A percentile compares a stretch with the other conserved stretches of the same genome.
Evolutionary conservation across 2,797 vertebrate genomes (phyloP).

Genomic region (Catharus ustulatus): DNA sequence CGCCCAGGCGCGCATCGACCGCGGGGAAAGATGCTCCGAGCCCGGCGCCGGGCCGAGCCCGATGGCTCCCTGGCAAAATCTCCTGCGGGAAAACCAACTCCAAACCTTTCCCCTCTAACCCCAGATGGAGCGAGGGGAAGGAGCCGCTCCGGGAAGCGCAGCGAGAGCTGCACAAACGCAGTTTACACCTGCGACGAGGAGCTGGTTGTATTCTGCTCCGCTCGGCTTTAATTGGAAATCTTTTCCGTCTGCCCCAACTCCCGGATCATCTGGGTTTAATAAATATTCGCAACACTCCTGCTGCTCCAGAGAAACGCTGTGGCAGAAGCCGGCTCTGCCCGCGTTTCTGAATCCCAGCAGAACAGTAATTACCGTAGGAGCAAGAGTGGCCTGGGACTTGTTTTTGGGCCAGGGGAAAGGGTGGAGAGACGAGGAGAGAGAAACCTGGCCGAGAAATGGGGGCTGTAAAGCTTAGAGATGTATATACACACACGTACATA

Average conservation of each 20-base stretch:
- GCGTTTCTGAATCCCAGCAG: slow-evolving; percentile 8
- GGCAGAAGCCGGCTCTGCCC: slow-evolving; percentile 38
- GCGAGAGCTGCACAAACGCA: neutral
- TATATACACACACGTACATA: accelerated
- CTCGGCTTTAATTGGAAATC: slow-evolving; percentile 77
- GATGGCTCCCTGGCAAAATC: neutral
- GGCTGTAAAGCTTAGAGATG: neutral
- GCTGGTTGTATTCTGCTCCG: slow-evolving; percentile 57
- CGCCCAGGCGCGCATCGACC: slow-evolving; percentile 18
- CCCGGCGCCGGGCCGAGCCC: slow-evolving; percentile 13
- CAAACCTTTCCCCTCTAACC: neutral
- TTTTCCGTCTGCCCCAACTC: slow-evolving; percentile 76
- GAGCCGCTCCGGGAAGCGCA: neutral
- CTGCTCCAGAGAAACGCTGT: slow-evolving; percentile 35
- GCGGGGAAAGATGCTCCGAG: slow-evolving; percentile 23
- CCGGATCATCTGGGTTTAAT: slow-evolving; percentile 79
- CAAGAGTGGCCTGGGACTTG: slow-evolving; percentile 27
- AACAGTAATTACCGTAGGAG: slow-evolving; percentile 10
- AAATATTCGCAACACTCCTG: slow-evolving; percentile 62
- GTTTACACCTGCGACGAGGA: slow-evolving; percentile 77
- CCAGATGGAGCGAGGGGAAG: neutral
- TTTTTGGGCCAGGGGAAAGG: neutral
- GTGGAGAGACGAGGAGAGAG: neutral
- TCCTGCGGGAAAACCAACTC: neutral
- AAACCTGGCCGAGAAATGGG: neutral